phyloP scores from a whole-genome alignment of 2,113 vertebrate species.

The Acrocephalus kingi region DNA sequence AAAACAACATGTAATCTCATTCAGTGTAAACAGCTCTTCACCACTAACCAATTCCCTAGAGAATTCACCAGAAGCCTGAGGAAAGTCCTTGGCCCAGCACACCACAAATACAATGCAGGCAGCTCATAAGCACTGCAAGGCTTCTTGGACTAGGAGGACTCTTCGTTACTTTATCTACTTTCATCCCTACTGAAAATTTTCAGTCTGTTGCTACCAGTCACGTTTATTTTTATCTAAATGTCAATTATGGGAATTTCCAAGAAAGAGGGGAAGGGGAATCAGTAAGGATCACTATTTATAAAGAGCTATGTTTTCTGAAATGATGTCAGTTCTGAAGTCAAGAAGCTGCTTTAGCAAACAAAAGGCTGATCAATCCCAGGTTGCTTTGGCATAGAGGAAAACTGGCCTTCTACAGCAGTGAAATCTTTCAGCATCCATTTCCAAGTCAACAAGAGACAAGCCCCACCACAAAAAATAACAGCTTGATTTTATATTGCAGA shows the following conservation, averaged over 20 bases:
- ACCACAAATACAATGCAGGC: background rate
- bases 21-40: background rate
- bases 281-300: background rate
- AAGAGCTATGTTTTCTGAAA: background rate
- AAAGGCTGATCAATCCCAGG: background rate
- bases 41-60: background rate
- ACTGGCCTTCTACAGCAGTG: background rate
- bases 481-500: background rate
- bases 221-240: background rate
- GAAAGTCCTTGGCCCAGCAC: background rate
- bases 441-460: background rate
- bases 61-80: background rate
- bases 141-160: background rate
- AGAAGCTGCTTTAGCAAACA: background rate
- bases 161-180: background rate
- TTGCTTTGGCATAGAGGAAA: background rate
- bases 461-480: background rate
- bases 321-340: background rate
- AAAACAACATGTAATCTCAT: background rate
- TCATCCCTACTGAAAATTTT: background rate
- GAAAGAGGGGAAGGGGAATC: background rate
- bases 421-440: background rate
- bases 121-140: background rate
- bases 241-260: background rate
- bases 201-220: background rate